phyloP scores from a whole-genome alignment of 1,140 invertebrate species.

The Dreissena rostriformis region DNA sequence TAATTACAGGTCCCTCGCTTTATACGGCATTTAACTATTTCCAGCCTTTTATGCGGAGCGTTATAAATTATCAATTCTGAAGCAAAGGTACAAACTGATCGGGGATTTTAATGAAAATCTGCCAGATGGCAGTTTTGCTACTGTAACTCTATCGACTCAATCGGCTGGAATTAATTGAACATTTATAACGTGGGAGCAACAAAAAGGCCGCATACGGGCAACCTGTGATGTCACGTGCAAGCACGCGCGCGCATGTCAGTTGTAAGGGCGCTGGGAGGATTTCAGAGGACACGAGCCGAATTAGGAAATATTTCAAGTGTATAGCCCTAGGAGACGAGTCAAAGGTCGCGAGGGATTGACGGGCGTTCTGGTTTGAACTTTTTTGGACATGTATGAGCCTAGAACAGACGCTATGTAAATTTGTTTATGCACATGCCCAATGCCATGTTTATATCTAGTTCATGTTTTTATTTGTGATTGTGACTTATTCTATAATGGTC shows the following conservation, averaged over 20 bases:
- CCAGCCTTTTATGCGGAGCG: constrained; percentile 34
- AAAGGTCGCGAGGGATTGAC: no score
- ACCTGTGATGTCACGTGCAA: constrained; percentile 53
- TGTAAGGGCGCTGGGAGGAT: constrained; percentile 19
- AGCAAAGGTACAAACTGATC: constrained; percentile 45
- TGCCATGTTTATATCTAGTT: no score
- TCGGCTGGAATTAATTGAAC: constrained; percentile 58
- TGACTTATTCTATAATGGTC: no score
- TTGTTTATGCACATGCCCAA: no score
- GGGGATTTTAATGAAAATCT: constrained; percentile 49
- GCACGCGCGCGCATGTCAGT: constrained; percentile 42
- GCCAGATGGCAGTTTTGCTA: constrained; percentile 49
- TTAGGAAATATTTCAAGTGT: neutral
- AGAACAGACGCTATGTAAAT: no score
- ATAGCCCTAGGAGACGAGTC: neutral
- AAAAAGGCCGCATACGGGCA: constrained; percentile 21
- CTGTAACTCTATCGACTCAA: constrained; percentile 54
- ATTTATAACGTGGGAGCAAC: constrained; percentile 58
- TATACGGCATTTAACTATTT: constrained; percentile 31
- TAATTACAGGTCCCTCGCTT: constrained; percentile 48
- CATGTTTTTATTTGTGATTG: no score
- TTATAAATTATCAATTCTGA: constrained; percentile 58
- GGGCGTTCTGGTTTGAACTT: no score
- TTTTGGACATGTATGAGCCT: no score
- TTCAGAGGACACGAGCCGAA: constrained; percentile 16